Conservation (phyloP, 2,888 invertebrate species). For the Tenthredo distinguenda region DNA sequence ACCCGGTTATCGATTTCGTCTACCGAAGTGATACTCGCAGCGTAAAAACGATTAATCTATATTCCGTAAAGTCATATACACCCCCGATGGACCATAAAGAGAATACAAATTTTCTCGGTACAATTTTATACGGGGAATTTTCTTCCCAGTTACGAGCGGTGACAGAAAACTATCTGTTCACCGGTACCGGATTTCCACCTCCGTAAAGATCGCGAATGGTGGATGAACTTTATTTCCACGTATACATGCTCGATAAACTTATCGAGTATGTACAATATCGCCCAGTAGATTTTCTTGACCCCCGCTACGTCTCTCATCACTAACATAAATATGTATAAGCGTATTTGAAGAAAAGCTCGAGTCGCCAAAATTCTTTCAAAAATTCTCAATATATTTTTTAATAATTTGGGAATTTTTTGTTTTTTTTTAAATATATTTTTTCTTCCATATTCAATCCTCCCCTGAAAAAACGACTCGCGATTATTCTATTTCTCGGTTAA, state of each 20-base stretch:
- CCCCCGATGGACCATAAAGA: background rate
- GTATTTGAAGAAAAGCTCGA: background rate
- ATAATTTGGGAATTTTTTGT: background rate
- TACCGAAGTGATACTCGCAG: background rate
- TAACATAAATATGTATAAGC: background rate
- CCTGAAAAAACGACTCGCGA: background rate
- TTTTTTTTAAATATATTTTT: background rate
- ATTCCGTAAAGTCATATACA: background rate
- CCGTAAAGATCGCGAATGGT: slow-evolving; percentile 4
- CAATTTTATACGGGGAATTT: background rate
- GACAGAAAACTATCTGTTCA: slow-evolving; percentile 17
- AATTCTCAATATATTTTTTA: background rate
- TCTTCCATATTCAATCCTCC: too few species aligned
- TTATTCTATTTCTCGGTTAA: background rate
- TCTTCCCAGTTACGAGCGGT: slow-evolving; percentile 6
- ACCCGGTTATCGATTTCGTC: background rate
- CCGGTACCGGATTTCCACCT: slow-evolving; percentile 11
- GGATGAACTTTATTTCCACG: background rate
- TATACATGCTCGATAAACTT: background rate
- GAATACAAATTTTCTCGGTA: background rate
- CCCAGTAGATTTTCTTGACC: background rate
- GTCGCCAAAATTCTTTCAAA: background rate
- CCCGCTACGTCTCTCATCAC: background rate
- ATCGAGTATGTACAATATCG: slow-evolving; percentile 3
- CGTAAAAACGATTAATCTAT: slow-evolving; percentile 6